Evolutionary conservation across 2,797 vertebrate genomes (phyloP), one percentile per base, ranked within the genome.

Genomic region (Coranthus polyacanthus): DNA sequence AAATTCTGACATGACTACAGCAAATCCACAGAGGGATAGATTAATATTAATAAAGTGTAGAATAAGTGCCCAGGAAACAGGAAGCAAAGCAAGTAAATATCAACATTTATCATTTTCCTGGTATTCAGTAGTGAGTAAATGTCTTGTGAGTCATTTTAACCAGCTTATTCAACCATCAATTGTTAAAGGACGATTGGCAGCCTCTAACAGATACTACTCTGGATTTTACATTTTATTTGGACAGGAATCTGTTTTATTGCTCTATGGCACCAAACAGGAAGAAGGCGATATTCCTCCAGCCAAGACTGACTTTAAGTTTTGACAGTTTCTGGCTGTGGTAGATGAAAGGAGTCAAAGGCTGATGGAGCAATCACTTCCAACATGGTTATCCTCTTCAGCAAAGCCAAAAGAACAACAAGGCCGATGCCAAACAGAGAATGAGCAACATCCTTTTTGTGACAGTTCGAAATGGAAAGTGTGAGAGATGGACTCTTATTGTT

Each of bases 231-330:
- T 73, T 52, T 59, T 44, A 49, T 78, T 69, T 61, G 21, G 36
- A 64, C 37, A 34, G 21, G 39, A 66, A 62, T 82, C 39, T 62
- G 72, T 70, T 79, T 83, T 60, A 68, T 59, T 64, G 68, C 69
- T 68, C 41, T 34, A 18, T 29, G 55, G 51, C 62, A 77, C 51
- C 51, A 59, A 79, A 74, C 46, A 58, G 71, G 51, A 66, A 66
- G 55, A 61, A 50, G 52, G 12, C 1, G 54, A 55, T 49, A 56
- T 62, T 68, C 56, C 57, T 53, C 6, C 51, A 21, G 69, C 32
- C n/a, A 61, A 47, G 52, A 52, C 46, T 6, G 59, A 68, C 54
- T 49, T 37, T 6, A 61, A 54, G 50, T 47, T 68, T 47, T 67
- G 64, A 70, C 67, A 59, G 49, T 42, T 63, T 60, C 68, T 84